Evolutionary conservation across 2,888 invertebrate genomes (phyloP), one percentile per base, ranked within the genome.

Genomic region (Gnatocerus cornutus): DNA sequence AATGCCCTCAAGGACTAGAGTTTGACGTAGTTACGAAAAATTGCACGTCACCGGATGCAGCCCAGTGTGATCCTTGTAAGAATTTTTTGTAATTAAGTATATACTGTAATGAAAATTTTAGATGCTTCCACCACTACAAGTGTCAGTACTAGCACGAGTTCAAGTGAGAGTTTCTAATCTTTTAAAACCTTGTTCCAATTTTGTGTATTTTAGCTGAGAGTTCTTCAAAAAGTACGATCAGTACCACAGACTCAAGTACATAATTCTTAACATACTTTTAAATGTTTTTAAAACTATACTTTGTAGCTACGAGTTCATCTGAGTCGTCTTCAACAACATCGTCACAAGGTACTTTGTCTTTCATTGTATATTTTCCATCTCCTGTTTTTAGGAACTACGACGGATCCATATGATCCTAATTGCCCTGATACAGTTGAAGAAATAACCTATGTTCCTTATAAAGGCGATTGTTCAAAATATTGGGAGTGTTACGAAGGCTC

Each of bases 401-500:
- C 21, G 4, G 21, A 21, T 21, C 21, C 21, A 21, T 3, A 21
- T 21, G 21, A n/a, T n/a, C 37, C 37, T 7, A 1, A 37, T 7
- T 41, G 41, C 6, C 41, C 41, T 1, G 1, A 41, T n/a, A 10
- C n/a, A 1, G 10, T 6, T 1, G 10, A 50, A 50, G 48, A 50
- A 9, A 27, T 50, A 29, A 46, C 16, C 8, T 50, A 50, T 27
- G n/a, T 50, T 3, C 48, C 48, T 6, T 50, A 50, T n/a, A 6
- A 8, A 7, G 68, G 68, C 0, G 62, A 68, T 58, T 68, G 68
- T 27, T 53, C 33, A 0, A 68, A 61, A 12, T 71, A 64, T 46
- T 69, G 30, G 27, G 65, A 65, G 43, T 71, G 71, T 45, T 56
- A 21, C 21, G 56, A 55, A 9, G 71, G 71, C 0, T 10, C 46